Conservation (phyloP, 2,888 invertebrate genomes). For the Eremobia ochroleuca region DNA sequence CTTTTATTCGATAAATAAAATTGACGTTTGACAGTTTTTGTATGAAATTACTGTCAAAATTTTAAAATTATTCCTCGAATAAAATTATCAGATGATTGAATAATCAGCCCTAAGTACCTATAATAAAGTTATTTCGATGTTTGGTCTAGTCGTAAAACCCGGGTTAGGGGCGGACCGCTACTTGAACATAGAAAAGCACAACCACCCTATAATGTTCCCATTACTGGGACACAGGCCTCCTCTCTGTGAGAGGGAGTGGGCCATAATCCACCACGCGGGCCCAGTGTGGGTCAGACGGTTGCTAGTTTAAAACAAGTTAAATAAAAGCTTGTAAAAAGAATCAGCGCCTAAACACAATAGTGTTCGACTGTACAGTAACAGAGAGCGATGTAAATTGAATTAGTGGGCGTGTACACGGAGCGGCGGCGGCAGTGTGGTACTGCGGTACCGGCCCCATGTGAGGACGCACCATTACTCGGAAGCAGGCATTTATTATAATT, state of each 20-base stretch:
- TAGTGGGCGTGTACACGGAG: slow-evolving; percentile 82
- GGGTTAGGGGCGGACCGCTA: not conserved
- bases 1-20: too few relatives aligned
- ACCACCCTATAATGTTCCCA: not conserved
- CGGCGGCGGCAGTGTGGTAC: slow-evolving; percentile 19
- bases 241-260: not conserved
- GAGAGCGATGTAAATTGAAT: slow-evolving; percentile 86
- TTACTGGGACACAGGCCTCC: not conserved
- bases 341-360: slow-evolving; percentile 52
- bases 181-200: not conserved
- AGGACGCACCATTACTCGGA: slow-evolving; percentile 32
- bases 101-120: too few relatives aligned
- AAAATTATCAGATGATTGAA: too few relatives aligned
- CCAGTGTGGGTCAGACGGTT: not conserved
- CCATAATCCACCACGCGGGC: not conserved
- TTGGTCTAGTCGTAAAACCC: not conserved
- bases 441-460: slow-evolving; percentile 19
- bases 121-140: too few relatives aligned
- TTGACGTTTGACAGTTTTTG: too few relatives aligned
- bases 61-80: too few relatives aligned
- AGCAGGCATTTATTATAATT: slow-evolving; percentile 53
- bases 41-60: too few relatives aligned
- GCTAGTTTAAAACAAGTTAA: not conserved
- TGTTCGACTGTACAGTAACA: slow-evolving; percentile 70
- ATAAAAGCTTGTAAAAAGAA: not conserved